A percentile compares a stretch with the other conserved stretches of the same genome.
These are phyloP conservation scores for Nymphicus hollandicus DNA, from an alignment of 2,113 vertebrate species.

Conservation along the genomic window DNA sequence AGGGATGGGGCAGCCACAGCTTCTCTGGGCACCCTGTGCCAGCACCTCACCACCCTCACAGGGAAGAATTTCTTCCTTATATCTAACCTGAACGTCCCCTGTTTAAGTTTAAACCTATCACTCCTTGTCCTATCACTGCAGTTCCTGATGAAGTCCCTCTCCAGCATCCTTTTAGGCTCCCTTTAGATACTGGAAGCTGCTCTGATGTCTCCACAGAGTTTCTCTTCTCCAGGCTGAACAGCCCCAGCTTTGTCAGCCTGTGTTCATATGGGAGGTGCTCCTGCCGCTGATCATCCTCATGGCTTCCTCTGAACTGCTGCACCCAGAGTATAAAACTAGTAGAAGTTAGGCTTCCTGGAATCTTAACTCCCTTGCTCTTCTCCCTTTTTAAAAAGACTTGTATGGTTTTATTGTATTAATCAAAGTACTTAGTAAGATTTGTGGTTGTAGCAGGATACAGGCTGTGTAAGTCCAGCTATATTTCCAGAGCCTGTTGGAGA, in stretches of 20 bases:
- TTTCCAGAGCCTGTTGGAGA: neutral
- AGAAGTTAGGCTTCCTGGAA: neutral
- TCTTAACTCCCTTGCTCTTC: neutral
- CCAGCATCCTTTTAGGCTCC: neutral
- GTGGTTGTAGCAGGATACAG: neutral
- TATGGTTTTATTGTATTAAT: neutral
- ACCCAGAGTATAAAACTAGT: slow-evolving; percentile 33
- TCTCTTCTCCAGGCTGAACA: neutral
- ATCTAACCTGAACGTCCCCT: neutral
- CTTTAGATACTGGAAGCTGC: neutral
- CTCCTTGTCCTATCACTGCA: neutral
- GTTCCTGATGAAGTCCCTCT: neutral
- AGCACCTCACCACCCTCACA: neutral
- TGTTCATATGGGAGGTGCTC: neutral
- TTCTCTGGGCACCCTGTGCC: neutral
- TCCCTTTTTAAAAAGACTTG: neutral
- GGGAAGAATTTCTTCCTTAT: neutral
- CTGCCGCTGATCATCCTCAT: neutral
- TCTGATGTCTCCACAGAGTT: neutral
- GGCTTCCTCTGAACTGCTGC: neutral
- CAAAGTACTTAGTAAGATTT: neutral
- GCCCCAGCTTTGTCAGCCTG: neutral
- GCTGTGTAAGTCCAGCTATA: neutral
- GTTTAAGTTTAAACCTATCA: neutral
- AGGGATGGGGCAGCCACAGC: neutral